Percentiles rank a stretch among this genome's conserved stretches.
Conservation (phyloP, 2,113 vertebrate species). For the Hemicordylus capensis region DNA sequence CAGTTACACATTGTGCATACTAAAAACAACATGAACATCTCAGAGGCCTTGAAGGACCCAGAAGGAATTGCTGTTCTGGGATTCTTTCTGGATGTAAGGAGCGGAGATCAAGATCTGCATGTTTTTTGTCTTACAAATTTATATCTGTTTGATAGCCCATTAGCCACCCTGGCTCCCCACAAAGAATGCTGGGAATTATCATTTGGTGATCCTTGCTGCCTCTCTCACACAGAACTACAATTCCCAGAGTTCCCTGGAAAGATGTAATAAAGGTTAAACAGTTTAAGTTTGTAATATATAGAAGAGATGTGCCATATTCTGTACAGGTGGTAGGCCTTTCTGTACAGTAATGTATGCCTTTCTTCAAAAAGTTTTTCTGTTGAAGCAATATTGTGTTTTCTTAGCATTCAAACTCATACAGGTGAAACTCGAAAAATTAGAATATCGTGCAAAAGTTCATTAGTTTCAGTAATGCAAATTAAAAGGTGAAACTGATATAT, state of each 20-base stretch:
- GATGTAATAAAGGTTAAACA: not conserved
- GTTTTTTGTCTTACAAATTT: too few relatives aligned
- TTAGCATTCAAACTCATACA: too few relatives aligned
- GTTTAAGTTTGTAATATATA: too few relatives aligned
- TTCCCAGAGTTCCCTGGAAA: not conserved
- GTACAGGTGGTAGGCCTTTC: too few relatives aligned
- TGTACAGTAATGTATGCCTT: too few relatives aligned
- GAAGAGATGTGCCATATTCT: not conserved
- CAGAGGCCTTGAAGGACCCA: not conserved
- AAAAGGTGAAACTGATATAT: too few relatives aligned
- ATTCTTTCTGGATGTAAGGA: slow-evolving; percentile 72
- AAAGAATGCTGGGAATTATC: not conserved
- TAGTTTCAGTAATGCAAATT: too few relatives aligned
- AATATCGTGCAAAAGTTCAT: too few relatives aligned
- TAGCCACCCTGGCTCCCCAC: not conserved
- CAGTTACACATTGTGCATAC: slow-evolving; percentile 79
- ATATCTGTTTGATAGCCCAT: not conserved
- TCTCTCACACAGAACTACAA: not conserved
- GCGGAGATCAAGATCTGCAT: not conserved
- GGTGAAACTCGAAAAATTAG: too few relatives aligned
- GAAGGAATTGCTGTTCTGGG: slow-evolving; percentile 70
- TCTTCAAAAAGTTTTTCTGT: not conserved
- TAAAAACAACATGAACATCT: slow-evolving; percentile 28
- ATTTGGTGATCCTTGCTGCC: too few relatives aligned
- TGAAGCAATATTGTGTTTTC: not conserved